These are phyloP conservation scores for Muscicapa adusta DNA, from an alignment of 2,113 vertebrate species.

Conservation along the genomic window DNA sequence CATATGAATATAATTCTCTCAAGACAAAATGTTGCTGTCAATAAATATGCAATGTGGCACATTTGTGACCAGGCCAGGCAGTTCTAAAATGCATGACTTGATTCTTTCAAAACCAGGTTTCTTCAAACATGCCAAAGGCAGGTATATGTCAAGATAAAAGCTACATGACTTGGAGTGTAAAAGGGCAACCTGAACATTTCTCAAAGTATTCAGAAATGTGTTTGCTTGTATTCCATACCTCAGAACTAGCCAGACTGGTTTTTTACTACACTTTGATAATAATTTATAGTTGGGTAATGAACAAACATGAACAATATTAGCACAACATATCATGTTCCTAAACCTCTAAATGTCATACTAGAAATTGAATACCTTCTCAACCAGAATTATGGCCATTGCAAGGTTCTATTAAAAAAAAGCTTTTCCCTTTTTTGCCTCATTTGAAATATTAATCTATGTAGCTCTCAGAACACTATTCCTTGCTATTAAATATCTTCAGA, in stretches of 20 bases:
- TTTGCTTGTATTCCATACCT: not conserved
- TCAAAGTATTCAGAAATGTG: not conserved
- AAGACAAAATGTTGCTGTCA: not conserved
- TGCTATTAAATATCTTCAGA: not conserved
- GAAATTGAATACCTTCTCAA: not conserved
- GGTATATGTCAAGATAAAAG: not conserved
- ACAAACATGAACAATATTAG: not conserved
- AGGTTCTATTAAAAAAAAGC: not conserved
- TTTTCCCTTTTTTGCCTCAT: not conserved
- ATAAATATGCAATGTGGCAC: not conserved
- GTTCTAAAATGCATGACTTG: not conserved
- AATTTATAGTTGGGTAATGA: not conserved
- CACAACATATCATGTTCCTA: not conserved
- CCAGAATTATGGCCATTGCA: not conserved
- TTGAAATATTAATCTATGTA: not conserved
- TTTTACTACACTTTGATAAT: not conserved
- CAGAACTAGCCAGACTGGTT: not conserved
- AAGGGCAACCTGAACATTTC: slow-evolving; percentile 12
- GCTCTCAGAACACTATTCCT: not conserved
- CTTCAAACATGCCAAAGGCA: not conserved
- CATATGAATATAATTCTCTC: not conserved
- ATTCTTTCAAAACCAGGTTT: slow-evolving; percentile 21
- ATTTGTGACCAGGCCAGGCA: not conserved
- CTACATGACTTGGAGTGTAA: not conserved
- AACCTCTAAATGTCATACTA: not conserved